Percentiles rank a stretch among this genome's conserved stretches.
These are phyloP conservation scores for Scrobipalpa costella DNA, from an alignment of 2,888 invertebrate species.

Conservation along the genomic window DNA sequence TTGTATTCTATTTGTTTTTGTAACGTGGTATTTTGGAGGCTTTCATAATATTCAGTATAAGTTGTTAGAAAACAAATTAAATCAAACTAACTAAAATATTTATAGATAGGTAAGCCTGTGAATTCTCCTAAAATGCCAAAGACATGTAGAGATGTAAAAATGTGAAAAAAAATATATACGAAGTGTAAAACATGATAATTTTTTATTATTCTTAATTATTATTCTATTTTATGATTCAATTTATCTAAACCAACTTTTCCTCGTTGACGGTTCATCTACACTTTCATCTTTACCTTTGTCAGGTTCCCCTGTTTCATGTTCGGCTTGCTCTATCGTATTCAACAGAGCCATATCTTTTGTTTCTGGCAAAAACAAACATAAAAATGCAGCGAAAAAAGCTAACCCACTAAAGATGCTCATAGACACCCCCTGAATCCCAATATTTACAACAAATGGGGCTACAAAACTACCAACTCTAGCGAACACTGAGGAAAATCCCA, in stretches of 20 bases:
- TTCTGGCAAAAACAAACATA: slow-evolving; percentile 67
- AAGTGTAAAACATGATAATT: background rate
- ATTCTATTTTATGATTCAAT: background rate
- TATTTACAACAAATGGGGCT: slow-evolving; percentile 85
- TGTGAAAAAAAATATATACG: background rate
- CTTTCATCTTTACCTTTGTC: background rate
- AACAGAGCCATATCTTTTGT: slow-evolving; percentile 64
- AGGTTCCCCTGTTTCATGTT: slow-evolving; percentile 35
- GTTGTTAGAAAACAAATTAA: slow-evolving; percentile 52
- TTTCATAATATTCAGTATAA: slow-evolving; percentile 82
- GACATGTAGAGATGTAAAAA: background rate
- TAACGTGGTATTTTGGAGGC: slow-evolving; percentile 81
- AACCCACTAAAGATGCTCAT: slow-evolving; percentile 62
- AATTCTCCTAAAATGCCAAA: slow-evolving; percentile 19
- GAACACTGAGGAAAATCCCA: slow-evolving; percentile 86
- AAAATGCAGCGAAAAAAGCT: slow-evolving; percentile 58
- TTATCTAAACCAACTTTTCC: background rate
- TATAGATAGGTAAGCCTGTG: background rate
- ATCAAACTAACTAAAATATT: background rate
- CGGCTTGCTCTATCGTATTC: slow-evolving; percentile 65
- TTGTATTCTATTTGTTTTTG: slow-evolving; percentile 74
- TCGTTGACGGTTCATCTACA: background rate
- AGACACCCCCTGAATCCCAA: slow-evolving; percentile 66
- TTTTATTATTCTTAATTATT: background rate
- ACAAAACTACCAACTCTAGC: slow-evolving; percentile 85